Conservation (phyloP, 1,140 invertebrate species). For the Mamestra configurata region DNA sequence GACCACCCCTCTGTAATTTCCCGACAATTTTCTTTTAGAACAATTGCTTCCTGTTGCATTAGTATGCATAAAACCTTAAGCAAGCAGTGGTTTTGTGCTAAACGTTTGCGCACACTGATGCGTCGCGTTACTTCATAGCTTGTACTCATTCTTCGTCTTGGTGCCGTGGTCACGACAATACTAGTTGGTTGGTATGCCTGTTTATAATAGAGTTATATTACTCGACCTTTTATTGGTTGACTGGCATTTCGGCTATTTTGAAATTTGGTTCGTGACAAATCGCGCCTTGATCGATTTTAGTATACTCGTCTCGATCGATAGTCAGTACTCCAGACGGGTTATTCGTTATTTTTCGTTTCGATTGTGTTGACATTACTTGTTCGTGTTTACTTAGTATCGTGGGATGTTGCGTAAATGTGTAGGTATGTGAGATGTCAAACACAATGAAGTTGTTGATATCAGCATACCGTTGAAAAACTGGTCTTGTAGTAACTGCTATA, state of each 20-base stretch:
- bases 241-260: conserved; percentile 24
- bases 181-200: conserved; percentile 12
- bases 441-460: background rate
- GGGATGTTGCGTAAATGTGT: background rate
- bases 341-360: background rate
- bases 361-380: background rate
- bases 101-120: conserved; percentile 21
- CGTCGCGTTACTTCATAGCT: conserved; percentile 20
- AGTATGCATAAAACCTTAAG: conserved; percentile 9
- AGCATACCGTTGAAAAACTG: background rate
- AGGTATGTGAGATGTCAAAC: background rate
- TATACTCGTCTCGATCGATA: conserved; percentile 8
- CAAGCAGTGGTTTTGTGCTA: background rate
- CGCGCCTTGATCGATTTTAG: conserved; percentile 27
- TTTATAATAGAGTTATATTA: conserved; percentile 32
- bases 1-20: conserved; percentile 41
- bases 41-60: conserved; percentile 25
- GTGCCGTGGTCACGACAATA: conserved; percentile 41
- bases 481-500: background rate
- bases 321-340: background rate
- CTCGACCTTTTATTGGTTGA: conserved; percentile 28
- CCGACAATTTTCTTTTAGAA: conserved; percentile 18
- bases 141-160: conserved; percentile 33
- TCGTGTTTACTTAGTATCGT: conserved; percentile 12
- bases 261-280: conserved; percentile 33